Conservation (phyloP, 2,113 vertebrate genomes). For the Microcebus griseorufus region DNA sequence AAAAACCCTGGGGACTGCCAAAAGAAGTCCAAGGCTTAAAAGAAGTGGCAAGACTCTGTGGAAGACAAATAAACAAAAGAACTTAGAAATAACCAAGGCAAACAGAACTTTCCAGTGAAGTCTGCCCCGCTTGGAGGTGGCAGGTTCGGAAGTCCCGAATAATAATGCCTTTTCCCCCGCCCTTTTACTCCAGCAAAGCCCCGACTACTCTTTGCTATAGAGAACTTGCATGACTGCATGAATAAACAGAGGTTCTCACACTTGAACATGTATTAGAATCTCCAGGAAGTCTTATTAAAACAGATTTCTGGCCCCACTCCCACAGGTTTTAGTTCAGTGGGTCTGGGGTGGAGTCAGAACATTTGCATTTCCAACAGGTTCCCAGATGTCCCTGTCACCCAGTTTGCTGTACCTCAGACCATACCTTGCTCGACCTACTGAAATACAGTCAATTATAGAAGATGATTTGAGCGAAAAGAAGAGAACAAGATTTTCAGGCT, state of each 20-base stretch:
- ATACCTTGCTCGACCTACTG: background rate
- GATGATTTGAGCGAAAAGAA: background rate
- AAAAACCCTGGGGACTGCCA: background rate
- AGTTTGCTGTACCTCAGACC: background rate
- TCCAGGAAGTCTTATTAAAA: background rate
- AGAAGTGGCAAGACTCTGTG: background rate
- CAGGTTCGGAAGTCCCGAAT: background rate
- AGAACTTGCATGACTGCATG: background rate
- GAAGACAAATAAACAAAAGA: background rate
- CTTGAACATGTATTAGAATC: background rate
- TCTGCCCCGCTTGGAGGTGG: background rate
- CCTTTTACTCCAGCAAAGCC: background rate
- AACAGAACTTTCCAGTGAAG: background rate
- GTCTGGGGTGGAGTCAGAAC: background rate
- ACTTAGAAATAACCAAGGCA: background rate
- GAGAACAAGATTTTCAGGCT: background rate
- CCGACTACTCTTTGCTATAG: background rate
- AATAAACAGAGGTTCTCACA: background rate
- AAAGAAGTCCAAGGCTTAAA: background rate
- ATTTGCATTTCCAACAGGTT: background rate
- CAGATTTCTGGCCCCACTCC: background rate
- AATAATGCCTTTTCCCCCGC: background rate
- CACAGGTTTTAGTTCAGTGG: background rate
- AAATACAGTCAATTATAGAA: background rate
- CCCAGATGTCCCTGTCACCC: background rate